Conservation (phyloP, 1,140 invertebrate species). For the Heliconius congener region DNA sequence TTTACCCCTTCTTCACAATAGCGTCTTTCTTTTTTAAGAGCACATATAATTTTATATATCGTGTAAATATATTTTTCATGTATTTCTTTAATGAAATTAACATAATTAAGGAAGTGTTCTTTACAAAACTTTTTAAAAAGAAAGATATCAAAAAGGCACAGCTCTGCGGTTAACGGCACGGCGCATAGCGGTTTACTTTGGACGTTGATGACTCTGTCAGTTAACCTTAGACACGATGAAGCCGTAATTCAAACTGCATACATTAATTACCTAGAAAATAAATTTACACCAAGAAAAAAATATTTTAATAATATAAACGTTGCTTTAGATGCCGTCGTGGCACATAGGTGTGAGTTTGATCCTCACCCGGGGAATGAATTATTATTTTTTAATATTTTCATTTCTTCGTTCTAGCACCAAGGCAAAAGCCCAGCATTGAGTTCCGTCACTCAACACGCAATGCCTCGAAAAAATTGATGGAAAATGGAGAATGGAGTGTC, state of each 20-base stretch:
- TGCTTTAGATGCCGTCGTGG: not conserved
- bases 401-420: too few relatives aligned
- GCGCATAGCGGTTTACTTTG: not conserved
- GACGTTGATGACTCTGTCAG: slow-evolving; percentile 12
- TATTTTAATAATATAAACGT: not conserved
- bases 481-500: too few relatives aligned
- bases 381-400: too few relatives aligned
- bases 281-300: not conserved
- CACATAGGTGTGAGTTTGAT: too few relatives aligned
- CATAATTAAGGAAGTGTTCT: not conserved
- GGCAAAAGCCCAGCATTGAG: too few relatives aligned
- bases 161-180: not conserved
- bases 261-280: not conserved
- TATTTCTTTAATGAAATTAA: not conserved
- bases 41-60: too few relatives aligned
- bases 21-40: too few relatives aligned
- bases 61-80: not conserved
- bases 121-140: not conserved
- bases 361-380: too few relatives aligned
- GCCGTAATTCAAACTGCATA: not conserved
- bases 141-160: not conserved
- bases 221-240: not conserved
- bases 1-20: too few relatives aligned
- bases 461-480: too few relatives aligned
- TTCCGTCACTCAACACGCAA: too few relatives aligned